Conservation (phyloP, 1,140 invertebrate species). For the Oncopodura yosiiana region DNA sequence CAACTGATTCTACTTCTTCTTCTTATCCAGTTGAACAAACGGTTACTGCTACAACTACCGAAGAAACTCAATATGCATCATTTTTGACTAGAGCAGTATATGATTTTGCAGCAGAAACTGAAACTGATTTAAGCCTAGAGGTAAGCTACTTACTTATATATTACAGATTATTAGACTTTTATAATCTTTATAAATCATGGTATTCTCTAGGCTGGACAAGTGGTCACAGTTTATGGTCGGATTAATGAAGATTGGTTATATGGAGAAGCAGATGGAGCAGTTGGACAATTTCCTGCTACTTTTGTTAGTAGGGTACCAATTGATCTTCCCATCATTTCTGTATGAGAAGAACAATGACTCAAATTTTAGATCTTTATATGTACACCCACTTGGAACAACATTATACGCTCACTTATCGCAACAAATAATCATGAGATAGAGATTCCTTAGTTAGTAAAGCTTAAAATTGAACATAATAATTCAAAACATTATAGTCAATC, state of each 20-base stretch:
- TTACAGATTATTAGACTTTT: not conserved
- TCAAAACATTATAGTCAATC: too few relatives aligned
- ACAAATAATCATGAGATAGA: too few relatives aligned
- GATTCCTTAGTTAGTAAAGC: too few relatives aligned
- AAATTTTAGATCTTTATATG: too few relatives aligned
- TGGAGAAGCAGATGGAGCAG: constrained; percentile 55
- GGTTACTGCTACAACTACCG: not conserved
- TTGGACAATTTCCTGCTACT: constrained; percentile 69
- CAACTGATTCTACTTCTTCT: not conserved
- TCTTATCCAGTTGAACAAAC: not conserved
- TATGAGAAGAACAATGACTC: too few relatives aligned
- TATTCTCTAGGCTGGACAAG: constrained; percentile 52
- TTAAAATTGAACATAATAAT: too few relatives aligned
- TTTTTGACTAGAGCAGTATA: constrained; percentile 47
- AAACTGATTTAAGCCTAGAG: constrained; percentile 50
- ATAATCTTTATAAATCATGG: constrained; percentile 26
- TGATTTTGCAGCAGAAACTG: constrained; percentile 51
- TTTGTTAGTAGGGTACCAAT: constrained; percentile 57
- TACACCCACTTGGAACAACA: too few relatives aligned
- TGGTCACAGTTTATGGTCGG: constrained; percentile 57
- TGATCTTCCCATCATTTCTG: constrained; percentile 19
- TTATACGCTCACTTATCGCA: too few relatives aligned
- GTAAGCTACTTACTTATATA: constrained; percentile 37
- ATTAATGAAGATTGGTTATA: constrained; percentile 72
- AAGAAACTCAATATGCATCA: not conserved